These are phyloP conservation scores for Iphiclides podalirius DNA, from an alignment of 2,888 invertebrate genomes.

Conservation along the genomic window DNA sequence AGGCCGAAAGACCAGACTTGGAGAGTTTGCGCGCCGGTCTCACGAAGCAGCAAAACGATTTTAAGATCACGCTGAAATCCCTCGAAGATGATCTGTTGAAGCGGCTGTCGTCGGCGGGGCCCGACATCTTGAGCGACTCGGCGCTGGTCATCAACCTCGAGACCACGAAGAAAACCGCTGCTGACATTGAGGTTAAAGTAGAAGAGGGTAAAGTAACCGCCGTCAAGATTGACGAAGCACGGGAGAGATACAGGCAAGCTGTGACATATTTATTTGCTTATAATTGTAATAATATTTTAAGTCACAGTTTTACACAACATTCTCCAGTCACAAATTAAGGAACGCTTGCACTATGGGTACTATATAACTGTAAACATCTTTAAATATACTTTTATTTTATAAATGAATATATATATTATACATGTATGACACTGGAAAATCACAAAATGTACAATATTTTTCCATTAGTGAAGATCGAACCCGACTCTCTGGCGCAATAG, in stretches of 20 bases:
- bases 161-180: slow-evolving; percentile 95
- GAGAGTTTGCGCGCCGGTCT: slow-evolving; percentile 90
- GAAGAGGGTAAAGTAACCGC: slow-evolving; percentile 92
- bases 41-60: slow-evolving; percentile 95
- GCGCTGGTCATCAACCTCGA: slow-evolving; percentile 95
- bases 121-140: slow-evolving; percentile 94
- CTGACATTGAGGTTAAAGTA: slow-evolving; percentile 92
- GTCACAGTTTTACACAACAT: too few species aligned
- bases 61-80: slow-evolving; percentile 93
- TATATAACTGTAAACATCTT: too few species aligned
- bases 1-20: slow-evolving; percentile 94
- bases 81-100: slow-evolving; percentile 95
- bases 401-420: too few species aligned
- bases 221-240: slow-evolving; percentile 92
- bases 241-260: slow-evolving; percentile 88
- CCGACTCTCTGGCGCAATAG: too few species aligned
- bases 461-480: too few species aligned
- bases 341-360: too few species aligned
- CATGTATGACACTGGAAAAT: too few species aligned
- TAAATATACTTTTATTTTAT: too few species aligned
- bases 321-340: too few species aligned
- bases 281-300: too few species aligned
- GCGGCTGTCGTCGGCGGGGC: slow-evolving; percentile 93
- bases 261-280: background rate
- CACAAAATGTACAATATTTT: too few species aligned